Percentiles rank a stretch among this genome's conserved stretches.
These are phyloP conservation scores for Adelphocoris suturalis DNA, from an alignment of 2,888 invertebrate species.

Conservation along the genomic window DNA sequence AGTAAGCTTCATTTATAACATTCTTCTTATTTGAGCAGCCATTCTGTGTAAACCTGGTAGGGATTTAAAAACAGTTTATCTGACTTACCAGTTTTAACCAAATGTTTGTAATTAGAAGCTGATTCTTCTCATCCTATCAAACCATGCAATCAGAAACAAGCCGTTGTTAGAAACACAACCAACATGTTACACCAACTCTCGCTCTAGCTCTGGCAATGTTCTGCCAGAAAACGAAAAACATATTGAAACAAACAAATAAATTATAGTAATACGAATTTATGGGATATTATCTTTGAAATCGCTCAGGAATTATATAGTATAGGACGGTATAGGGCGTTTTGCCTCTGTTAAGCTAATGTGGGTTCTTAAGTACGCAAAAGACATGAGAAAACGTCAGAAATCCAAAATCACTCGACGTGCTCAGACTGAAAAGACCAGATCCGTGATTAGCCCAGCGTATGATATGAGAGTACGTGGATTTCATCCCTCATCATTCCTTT, in stretches of 20 bases:
- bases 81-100: slow-evolving; percentile 96
- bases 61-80: slow-evolving; percentile 75
- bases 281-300: background rate
- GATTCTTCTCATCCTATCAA: slow-evolving; percentile 96
- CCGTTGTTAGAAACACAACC: slow-evolving; percentile 75
- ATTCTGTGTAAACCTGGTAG: slow-evolving; percentile 75
- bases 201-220: slow-evolving; percentile 74
- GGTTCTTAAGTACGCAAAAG: too few species aligned
- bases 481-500: too few species aligned
- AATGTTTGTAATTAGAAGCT: slow-evolving; percentile 96
- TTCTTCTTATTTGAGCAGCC: slow-evolving; percentile 74
- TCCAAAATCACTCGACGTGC: too few species aligned
- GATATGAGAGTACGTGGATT: too few species aligned
- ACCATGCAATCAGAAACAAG: slow-evolving; percentile 76
- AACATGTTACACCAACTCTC: slow-evolving; percentile 74
- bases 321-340: too few species aligned
- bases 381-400: too few species aligned
- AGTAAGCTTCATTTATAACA: slow-evolving; percentile 74
- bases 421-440: too few species aligned
- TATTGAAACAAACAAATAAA: background rate
- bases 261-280: background rate
- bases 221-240: slow-evolving; percentile 66
- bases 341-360: too few species aligned
- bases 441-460: too few species aligned
- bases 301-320: too few species aligned